Percentiles rank a stretch among this genome's conserved stretches.
Conservation (phyloP, 1,140 invertebrate genomes). For the Hyles vespertilio region DNA sequence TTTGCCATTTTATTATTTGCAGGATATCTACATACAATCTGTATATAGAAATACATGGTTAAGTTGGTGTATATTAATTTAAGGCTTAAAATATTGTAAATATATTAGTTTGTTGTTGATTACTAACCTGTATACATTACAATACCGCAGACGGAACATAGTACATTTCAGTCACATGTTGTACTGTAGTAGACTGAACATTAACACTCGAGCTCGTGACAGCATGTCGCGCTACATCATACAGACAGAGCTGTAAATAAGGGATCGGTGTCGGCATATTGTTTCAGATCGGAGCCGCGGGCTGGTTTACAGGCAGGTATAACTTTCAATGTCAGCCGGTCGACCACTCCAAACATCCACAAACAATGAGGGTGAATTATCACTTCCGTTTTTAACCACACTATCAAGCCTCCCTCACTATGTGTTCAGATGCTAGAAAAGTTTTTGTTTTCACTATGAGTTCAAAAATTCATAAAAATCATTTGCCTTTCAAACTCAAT, state of each 20-base stretch:
- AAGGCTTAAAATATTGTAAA: no score
- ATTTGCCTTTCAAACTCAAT: no score
- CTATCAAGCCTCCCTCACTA: slow-evolving; percentile 1
- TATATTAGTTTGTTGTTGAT: no score
- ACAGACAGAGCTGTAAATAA: slow-evolving; percentile 40
- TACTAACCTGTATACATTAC: no score
- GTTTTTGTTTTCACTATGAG: background rate
- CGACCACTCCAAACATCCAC: slow-evolving; percentile 92
- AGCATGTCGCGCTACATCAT: slow-evolving; percentile 26
- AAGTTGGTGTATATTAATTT: slow-evolving; percentile 18
- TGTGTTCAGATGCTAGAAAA: background rate
- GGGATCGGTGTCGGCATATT: slow-evolving; percentile 71
- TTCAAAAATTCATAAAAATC: no score
- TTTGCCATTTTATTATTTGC: slow-evolving; percentile 38
- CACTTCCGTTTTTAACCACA: slow-evolving; percentile 35
- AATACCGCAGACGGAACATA: no score
- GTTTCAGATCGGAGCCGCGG: slow-evolving; percentile 89
- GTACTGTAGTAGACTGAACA: no score
- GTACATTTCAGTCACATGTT: no score
- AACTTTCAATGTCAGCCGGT: slow-evolving; percentile 96
- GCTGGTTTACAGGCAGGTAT: slow-evolving; percentile 94
- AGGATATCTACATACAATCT: slow-evolving; percentile 29
- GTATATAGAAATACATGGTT: slow-evolving; percentile 37
- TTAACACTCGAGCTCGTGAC: no score
- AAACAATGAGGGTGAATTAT: slow-evolving; percentile 88